Base-by-base conservation (phyloP, 2,113 vertebrate species). In the Laterallus jamaicensis region DNA sequence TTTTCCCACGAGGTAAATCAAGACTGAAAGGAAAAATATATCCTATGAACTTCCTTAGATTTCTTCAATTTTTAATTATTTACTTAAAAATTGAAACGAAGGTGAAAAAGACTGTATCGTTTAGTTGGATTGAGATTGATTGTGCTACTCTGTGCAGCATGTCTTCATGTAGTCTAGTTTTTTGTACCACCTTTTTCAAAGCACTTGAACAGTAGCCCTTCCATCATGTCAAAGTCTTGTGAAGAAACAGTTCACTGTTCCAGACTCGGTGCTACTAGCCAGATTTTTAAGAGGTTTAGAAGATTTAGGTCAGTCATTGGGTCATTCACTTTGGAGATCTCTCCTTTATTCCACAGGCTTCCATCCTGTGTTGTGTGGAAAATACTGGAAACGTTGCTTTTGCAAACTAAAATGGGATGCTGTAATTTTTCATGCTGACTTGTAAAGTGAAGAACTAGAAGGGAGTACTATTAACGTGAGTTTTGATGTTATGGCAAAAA, bases 221-320 rank as follows among this genome's bases (percentile, higher is more conserved):
- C 13, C 14, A 4, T 58, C 13, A 7, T 5, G 8, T 58, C 2
- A 0, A 52, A 70, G 35, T 16, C 24, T 80, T 29, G 9, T 40
- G 18, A 29, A 39, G 12, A 73, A 20, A 20, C 32, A 12, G 13
- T 17, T 62, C 64, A 18, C 50, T 49, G 13, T 47, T 73, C 42
- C 40, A 13, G 14, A 64, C 71, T 15, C 52, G 11, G 40, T 47
- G 47, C 16, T 28, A 67, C 31, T 32, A 52, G 18, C 6, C 9
- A 35, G 25, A 35, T n/a, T 21, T 26, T 14, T 13, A 17, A 74
- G 42, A 66, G 15, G 37, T 59, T 32, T 59, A 35, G 32, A 63
- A 37, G 24, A 42, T 15, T 29, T 15, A 24, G 39, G 9, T 16
- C 24, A 67, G 35, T 37, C 2, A 2, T 29, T 42, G 52, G 11